Evolutionary conservation across 37 sponge, comb jelly and placozoan genomes (phyloP), one percentile per base, ranked within the genome.

Genomic region (Spongia lamella): DNA sequence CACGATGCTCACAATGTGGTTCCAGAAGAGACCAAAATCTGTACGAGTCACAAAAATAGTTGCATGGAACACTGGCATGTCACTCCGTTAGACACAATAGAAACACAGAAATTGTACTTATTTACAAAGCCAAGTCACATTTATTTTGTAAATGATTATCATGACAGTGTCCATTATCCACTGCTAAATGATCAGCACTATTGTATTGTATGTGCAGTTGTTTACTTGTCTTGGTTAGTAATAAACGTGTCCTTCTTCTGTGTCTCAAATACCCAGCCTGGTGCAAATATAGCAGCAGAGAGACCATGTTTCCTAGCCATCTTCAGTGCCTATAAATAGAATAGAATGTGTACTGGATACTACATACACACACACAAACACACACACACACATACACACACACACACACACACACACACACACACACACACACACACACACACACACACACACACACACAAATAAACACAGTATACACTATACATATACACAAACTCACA

Each of bases 241-340:
- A 89, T 63, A 79, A 97, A 97, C 6, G 83, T 38, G 29, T 40
- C 31, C 51, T 87, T 87, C 39, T 72, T 70, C 57, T 87, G 80
- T n/a, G 62, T 92, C 63, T 97, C 99, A 84, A 80, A 97, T 40
- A 94, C 96, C 99, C 99, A 97, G 1, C 95, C 95, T 43, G 99
- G 93, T 68, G 99, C 99, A 89, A 97, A 97, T 20, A 97, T 32
- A 16, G 99, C 99, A 50, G 90, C 80, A 17, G 99, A 97, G 1
- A 97, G 76, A 19, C 75, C 79, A 53, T 52, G 38, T 16, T 78
- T 56, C 9, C 26, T 70, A 33, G 94, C 92, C 36, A 69, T 73
- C n/a, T 86, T 77, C 73, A 95, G 38, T 15, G 96, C 96, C 94
- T 93, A 35, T 43, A 56, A 36, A 72, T 21, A 72, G 47, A 40